Evolutionary conservation across 2,113 vertebrate species (phyloP), one percentile per base, ranked within the genome.

Genomic region (Paramisgurnus dabryanus): DNA sequence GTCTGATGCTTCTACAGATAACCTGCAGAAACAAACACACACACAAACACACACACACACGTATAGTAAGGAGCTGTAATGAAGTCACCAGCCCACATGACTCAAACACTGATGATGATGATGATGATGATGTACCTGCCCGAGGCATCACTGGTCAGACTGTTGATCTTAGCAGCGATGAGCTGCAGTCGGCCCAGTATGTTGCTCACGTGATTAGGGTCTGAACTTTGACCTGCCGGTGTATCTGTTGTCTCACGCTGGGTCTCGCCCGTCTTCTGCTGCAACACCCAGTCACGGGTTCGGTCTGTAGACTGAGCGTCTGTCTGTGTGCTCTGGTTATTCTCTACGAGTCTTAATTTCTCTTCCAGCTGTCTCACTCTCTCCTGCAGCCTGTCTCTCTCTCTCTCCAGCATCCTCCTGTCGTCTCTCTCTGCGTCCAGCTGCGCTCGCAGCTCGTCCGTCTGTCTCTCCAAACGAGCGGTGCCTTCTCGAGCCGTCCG

Each of bases 201-300:
- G 50, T 75, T 87, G 81, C 94, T 94, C 34, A 93, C 83, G 80
- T 93, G 91, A 84, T 88, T 93, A 18, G 87, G 85, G 13, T 86
- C 91, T 61, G 8, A 85, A 86, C 80, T 88, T 79, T 58, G 22
- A 76, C 79, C 82, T 80, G 79, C 47, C 85, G 43, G 82, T 84
- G 22, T 87, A 60, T 88, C 60, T 7, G 79, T 70, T 10, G 12
- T 70, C 55, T 90, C 90, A 0, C 64, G 86, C 7, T 89, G 90
- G 1, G 84, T 80, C 75, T 88, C 90, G 81, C 88, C 91, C 43
- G 89, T 85, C 90, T 96, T 94, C 84, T 96, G 95, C 77, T 94
- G 94, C 80, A 94, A 89, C 87, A 96, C 89, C 95, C 95, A 95
- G 80, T 95, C 95, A 85, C 93, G 94, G 79, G 94, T 96, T 85